Base-by-base conservation (phyloP, 2,797 vertebrate genomes). In the Molossus molossus region DNA sequence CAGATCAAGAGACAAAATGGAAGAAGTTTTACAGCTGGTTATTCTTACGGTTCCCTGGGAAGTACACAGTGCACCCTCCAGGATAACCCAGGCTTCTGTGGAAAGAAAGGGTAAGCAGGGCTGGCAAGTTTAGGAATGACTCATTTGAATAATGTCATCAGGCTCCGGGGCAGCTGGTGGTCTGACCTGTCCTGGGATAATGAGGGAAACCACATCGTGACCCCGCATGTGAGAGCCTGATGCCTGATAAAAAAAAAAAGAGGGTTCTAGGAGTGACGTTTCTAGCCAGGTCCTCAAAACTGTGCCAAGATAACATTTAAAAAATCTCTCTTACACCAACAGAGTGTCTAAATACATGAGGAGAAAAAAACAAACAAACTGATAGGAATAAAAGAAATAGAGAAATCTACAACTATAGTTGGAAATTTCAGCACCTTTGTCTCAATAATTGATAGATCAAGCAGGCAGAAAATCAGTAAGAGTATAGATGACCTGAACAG, bases 321-420 rank as follows among this genome's bases (percentile, higher is more conserved):
- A 45, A 75, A 91, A 25, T 33, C 11, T 90, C 27, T 37, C 25
- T 80, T 79, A 75, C 1, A 29, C 25, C 69, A 76, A 65, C 25
- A 90, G 1, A 40, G 6, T 58, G 20, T 70, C 67, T 80, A 84
- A 80, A 69, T 50, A 29, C 25, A 25, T n/a, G n/a, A 77, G 17
- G 40, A 45, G 40, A 45, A 45, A 45, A 69, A 12, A 84, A 69
- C 90, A 84, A 13, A n/a, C 64, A 15, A 15, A 20, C 55, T 76
- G 15, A 67, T 65, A 72, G 27, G 53, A 96, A 88, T 85, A 45
- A 91, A 89, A 57, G 13, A 81, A 89, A 81, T 40, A 62, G 37
- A 80, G 9, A 87, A 94, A 76, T 58, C 23, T 10, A 79, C 10
- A 79, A 9, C 9, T 79, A 15, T 10, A 67, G 21, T 67, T 77